Base-by-base conservation (phyloP, 2,113 vertebrate species). In the Megaceryle torquata region DNA sequence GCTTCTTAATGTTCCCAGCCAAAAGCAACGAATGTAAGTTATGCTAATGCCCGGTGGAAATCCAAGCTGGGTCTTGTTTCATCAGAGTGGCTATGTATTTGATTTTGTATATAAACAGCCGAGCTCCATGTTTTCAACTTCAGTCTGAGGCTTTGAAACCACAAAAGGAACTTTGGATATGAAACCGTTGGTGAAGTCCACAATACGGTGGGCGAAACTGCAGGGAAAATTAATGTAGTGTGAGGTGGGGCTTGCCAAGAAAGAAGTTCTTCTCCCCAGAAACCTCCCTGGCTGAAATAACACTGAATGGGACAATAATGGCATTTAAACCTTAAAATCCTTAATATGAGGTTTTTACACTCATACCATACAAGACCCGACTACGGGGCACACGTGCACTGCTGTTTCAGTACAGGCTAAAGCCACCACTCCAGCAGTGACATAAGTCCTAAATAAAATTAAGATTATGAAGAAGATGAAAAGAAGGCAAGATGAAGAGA, bases 21-120 rank as follows among this genome's bases (percentile, higher is more conserved):
- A 89, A 94, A 93, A 91, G 71, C 53, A 90, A 84, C 3, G 4
- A 94, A 76, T 75, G 21, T 60, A 65, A 96, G 91, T 51, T 88
- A 69, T 54, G 79, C 61, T 93, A 95, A 93, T 91, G 20, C 68
- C 60, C 1, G 0, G 50, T 88, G 65, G 85, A 95, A 95, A 90
- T 88, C 83, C 54, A 79, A 76, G 63, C 46, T 96, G 87, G 71
- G 72, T 95, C 88, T 68, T 57, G 39, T 94, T 95, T 93, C 89
- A 83, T 90, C 79, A 83, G 39, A 75, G 80, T 69, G 48, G 56
- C 60, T 84, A 83, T 44, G 29, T 89, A 91, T 85, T 92, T 91
- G 88, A 94, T 93, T 96, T 85, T 91, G 83, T 82, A 76, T 82
- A 85, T 82, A 96, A 93, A 94, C 91, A 95, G 74, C 86, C 87